Percentiles rank a stretch among this genome's conserved stretches.
These are phyloP conservation scores for Corythornis vintsioides DNA, from an alignment of 2,113 vertebrate genomes.

Conservation along the genomic window DNA sequence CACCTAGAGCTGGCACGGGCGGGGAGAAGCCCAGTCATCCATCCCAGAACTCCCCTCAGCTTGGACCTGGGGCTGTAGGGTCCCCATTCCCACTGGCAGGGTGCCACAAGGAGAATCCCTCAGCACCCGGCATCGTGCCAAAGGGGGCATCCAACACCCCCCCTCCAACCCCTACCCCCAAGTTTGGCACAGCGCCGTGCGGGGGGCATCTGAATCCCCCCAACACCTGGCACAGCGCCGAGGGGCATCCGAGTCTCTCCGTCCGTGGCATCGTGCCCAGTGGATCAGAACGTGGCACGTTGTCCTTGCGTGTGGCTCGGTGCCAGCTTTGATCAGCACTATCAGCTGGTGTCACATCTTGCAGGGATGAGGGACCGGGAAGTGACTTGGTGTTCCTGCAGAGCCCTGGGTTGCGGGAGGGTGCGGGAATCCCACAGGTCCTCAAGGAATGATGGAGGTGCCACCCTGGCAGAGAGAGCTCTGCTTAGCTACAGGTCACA, in stretches of 20 bases:
- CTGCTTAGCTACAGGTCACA: not conserved
- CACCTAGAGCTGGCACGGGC: not conserved
- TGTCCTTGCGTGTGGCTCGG: conserved; percentile 58
- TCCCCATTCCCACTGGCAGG: not conserved
- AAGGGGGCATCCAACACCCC: not conserved
- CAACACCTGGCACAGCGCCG: conserved; percentile 37
- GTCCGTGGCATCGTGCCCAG: not conserved
- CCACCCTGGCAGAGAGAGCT: not conserved
- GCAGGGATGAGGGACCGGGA: not conserved
- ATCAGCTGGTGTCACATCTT: not conserved
- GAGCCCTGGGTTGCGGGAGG: not conserved
- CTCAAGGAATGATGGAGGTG: accelerated
- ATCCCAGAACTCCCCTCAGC: not conserved
- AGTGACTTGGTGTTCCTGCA: not conserved
- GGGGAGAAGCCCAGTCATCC: not conserved
- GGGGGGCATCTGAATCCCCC: conserved; percentile 49
- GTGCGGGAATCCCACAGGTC: not conserved
- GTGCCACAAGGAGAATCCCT: conserved; percentile 40
- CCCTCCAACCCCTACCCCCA: not conserved
- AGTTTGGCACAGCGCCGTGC: conserved; percentile 2
- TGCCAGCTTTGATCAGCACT: conserved; percentile 54
- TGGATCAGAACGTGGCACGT: not conserved
- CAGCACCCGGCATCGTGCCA: not conserved
- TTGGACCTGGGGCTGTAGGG: not conserved
- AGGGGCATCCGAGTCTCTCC: conserved; percentile 32